Base-by-base conservation (phyloP, 2,113 vertebrate genomes). In the Pao palembangensis region DNA sequence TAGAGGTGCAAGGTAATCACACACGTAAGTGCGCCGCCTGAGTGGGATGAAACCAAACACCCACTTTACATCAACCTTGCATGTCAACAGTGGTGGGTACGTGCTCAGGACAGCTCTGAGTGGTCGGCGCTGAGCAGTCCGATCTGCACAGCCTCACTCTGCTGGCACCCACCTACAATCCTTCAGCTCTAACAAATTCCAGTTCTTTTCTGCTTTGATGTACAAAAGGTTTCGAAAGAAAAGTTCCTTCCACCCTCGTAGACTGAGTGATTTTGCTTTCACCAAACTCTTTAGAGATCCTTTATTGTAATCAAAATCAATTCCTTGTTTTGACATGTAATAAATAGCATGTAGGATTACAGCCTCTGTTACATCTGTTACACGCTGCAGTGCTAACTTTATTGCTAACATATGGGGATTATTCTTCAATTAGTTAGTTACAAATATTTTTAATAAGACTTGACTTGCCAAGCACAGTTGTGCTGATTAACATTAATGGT, bases 61-160 rank as follows among this genome's bases (percentile, higher is more conserved):
- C 31, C 57, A 43, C 31, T 55, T 64, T 61, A 69, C 51, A 12
- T 73, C 74, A 81, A 55, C 67, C 61, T 68, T 52, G 59, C 75
- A 83, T 73, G 58, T 66, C 34, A 49, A 84, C 67, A 66, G 52
- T 60, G 63, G 41, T 42, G 58, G 52, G 61, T 80, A 69, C 47
- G 54, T 79, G 76, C 60, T 80, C 73, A 75, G 79, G 75, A 62
- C 76, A 51, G 53, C 64, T 69, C 76, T 63, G 64, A 67, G 73
- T 18, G 50, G 44, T 80, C 75, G 65, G 65, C 71, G 38, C 55
- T 60, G 57, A 64, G 61, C 67, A 67, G 72, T 17, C 64, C 58
- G 71, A 78, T 76, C 73, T 73, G 76, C 69, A 73, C 64, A 70
- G 65, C 75, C 66, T 82, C 73, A 78, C 55, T 81, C 75, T 28